phyloP scores from a whole-genome alignment of 2,888 invertebrate genomes.

The Dorcus hopei region DNA sequence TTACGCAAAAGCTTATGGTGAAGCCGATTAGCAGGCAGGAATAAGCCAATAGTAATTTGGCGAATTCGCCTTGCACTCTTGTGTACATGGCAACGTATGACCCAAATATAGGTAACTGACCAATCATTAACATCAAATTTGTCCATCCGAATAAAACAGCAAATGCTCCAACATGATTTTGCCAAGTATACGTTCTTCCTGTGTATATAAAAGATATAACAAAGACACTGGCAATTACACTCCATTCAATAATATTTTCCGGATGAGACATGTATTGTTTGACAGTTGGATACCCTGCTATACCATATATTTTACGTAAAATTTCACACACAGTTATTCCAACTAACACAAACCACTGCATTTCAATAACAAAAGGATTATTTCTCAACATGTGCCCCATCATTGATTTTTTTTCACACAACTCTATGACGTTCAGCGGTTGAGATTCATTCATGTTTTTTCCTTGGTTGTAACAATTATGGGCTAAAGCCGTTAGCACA shows the following conservation, averaged over 20 bases:
- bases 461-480: conserved; percentile 81
- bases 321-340: conserved; percentile 78
- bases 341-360: conserved; percentile 80
- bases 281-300: conserved; percentile 78
- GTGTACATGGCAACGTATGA: conserved; percentile 91
- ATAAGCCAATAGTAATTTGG: conserved; percentile 81
- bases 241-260: conserved; percentile 86
- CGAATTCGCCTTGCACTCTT: conserved; percentile 82
- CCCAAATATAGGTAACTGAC: conserved; percentile 82
- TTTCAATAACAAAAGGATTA: conserved; percentile 74
- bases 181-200: conserved; percentile 75
- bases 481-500: conserved; percentile 77
- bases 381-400: conserved; percentile 71
- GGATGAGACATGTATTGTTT: conserved; percentile 78
- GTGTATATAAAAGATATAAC: conserved; percentile 79
- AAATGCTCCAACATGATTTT: conserved; percentile 83
- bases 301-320: conserved; percentile 75
- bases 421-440: conserved; percentile 68
- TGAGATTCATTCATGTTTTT: conserved; percentile 65
- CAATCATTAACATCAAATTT: conserved; percentile 87
- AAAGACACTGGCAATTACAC: conserved; percentile 79
- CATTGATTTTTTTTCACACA: conserved; percentile 76
- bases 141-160: conserved; percentile 85
- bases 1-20: conserved; percentile 83
- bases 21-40: conserved; percentile 82